Evolutionary conservation across 2,113 vertebrate species (phyloP).

Genomic region (Bothrops jararaca): DNA sequence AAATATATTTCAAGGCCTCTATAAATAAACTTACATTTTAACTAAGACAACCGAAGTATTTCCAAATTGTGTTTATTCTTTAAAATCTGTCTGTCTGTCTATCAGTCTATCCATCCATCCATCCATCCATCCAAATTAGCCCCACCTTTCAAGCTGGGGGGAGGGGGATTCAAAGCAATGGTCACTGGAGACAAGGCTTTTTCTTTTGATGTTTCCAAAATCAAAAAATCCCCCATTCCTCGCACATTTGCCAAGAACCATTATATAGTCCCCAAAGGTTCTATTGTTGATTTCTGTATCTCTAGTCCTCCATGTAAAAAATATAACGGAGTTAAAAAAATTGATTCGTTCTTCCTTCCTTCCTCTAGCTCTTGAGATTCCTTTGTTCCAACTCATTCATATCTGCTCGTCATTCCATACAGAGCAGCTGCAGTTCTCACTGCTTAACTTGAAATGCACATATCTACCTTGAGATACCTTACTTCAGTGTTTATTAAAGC

Average conservation of each 20-base stretch:
- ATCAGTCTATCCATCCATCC: too few species aligned
- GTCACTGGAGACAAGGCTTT: not conserved
- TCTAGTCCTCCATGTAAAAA: not conserved
- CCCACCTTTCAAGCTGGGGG: not conserved
- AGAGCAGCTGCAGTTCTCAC: not conserved
- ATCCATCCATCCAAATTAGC: too few species aligned
- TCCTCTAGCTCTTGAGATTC: not conserved
- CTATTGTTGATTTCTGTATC: not conserved
- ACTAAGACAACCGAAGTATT: not conserved
- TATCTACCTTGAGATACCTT: not conserved
- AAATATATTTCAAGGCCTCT: not conserved
- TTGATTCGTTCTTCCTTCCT: not conserved
- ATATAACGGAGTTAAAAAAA: not conserved
- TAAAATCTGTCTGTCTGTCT: not conserved
- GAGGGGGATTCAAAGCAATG: not conserved
- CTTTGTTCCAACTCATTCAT: not conserved
- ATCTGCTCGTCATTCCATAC: not conserved
- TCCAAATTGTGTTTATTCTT: not conserved
- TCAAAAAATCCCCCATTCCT: too few species aligned
- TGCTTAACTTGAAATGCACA: not conserved
- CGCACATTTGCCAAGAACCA: not conserved
- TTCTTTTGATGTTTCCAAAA: not conserved
- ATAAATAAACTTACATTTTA: not conserved
- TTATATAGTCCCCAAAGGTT: not conserved
- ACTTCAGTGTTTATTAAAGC: not conserved